Conservation (phyloP, 2,797 vertebrate genomes). For the Trichosurus vulpecula region DNA sequence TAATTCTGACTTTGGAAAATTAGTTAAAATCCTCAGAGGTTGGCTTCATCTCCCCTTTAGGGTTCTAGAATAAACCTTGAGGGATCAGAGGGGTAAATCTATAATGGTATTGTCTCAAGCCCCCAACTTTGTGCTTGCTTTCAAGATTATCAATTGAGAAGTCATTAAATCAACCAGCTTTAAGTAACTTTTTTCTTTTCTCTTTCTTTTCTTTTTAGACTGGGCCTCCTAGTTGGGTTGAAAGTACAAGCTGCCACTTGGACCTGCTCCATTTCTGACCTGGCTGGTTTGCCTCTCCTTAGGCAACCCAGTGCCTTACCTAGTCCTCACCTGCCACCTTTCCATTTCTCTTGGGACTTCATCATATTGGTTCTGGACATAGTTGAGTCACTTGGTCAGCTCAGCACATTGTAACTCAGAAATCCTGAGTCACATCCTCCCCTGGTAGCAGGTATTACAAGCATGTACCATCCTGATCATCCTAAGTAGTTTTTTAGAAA, state of each 20-base stretch:
- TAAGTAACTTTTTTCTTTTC: not conserved
- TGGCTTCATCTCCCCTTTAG: not conserved
- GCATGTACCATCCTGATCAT: not conserved
- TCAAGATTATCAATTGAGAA: not conserved
- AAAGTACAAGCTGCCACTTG: not conserved
- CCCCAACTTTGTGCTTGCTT: not conserved
- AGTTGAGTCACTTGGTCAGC: not conserved
- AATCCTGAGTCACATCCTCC: not conserved
- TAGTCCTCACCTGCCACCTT: not conserved
- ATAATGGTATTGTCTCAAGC: not conserved
- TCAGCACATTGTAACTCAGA: not conserved
- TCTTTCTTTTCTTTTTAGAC: not conserved
- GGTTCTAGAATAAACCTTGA: not conserved
- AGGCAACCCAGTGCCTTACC: not conserved
- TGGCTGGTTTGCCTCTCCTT: not conserved
- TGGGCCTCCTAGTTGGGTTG: not conserved
- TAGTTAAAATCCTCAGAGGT: not conserved
- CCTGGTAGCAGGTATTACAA: not conserved
- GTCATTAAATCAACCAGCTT: not conserved
- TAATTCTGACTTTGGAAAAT: not conserved
- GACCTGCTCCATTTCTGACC: not conserved
- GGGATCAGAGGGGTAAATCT: not conserved
- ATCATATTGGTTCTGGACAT: not conserved
- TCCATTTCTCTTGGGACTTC: not conserved
- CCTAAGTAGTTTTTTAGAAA: not conserved